Evolutionary conservation across 2,113 vertebrate species (phyloP), one percentile per base, ranked within the genome.

Genomic region (Danio rerio): DNA sequence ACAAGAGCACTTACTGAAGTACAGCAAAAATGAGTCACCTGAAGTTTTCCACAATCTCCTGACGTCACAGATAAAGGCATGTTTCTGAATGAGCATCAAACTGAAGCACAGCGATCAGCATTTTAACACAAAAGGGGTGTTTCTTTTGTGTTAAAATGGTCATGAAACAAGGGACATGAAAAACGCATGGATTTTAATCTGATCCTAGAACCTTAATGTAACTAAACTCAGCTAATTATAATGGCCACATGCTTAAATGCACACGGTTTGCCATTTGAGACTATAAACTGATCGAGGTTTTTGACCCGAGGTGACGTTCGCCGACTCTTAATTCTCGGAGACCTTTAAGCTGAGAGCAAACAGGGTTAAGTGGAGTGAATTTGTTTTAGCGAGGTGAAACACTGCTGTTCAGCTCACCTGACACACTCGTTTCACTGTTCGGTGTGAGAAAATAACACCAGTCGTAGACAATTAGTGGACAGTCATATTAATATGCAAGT

Each of bases 391-490:
- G 13, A 31, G 58, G 74, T 10, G 20, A 62, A 62, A 40, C 0
- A 12, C 74, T 77, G 74, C 47, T 77, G 5, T 47, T 45, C 2
- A 9, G 12, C 20, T 50, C 58, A 63, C 6, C 56, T 40, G 55
- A 61, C 73, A 73, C 70, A 12, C 52, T 12, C 56, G 20, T 0
- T 72, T 31, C 69, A 56, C 15, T 74, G 42, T 1, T 15, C 49
- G 58, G 58, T 62, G 31, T 10, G 16, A 66, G 76, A 78, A 78
- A 78, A 55, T 40, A 40, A 40, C 76, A 55, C 7, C 43, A 78
- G 75, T 75, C 75, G 16, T 2, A 42, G 62, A 53, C 21, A 55
- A 50, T 65, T 66, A 79, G 62, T 42, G 15, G 47, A 50, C 4
- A 13, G 45, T 31, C 5, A 52, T 50, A 78, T 78, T 78, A 78